Evolutionary conservation across 2,797 vertebrate species (phyloP).

Genomic region (Xiphorhynchus erythropygius): DNA sequence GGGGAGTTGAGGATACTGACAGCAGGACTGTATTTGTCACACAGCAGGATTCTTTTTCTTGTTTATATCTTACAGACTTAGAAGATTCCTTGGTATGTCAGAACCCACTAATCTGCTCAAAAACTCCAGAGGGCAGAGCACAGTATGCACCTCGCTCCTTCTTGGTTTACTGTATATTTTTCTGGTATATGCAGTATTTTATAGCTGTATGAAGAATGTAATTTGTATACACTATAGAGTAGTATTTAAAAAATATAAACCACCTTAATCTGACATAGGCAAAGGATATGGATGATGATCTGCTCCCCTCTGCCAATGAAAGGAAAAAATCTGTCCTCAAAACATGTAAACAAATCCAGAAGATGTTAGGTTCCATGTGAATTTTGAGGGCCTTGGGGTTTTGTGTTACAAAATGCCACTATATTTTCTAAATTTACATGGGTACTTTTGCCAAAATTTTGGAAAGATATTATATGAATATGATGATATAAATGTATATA

Average conservation of each 20-base stretch:
- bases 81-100: neutral
- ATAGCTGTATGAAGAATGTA: neutral
- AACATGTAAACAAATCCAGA: neutral
- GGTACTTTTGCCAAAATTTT: neutral
- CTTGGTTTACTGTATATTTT: neutral
- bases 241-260: neutral
- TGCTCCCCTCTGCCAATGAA: neutral
- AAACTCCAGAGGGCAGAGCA: neutral
- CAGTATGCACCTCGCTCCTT: neutral
- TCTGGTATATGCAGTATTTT: neutral
- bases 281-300: neutral
- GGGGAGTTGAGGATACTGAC: neutral
- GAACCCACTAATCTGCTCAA: neutral
- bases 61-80: neutral
- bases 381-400: fast-evolving
- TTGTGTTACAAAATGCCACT: neutral
- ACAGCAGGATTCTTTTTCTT: neutral
- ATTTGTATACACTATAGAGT: neutral
- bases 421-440: neutral
- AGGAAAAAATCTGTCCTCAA: neutral
- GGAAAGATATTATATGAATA: neutral
- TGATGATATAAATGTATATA: neutral
- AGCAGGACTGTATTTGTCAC: neutral
- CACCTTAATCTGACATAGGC: neutral
- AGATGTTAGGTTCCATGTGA: neutral